phyloP scores from a whole-genome alignment of 1,140 invertebrate genomes.

The Episyrphus balteatus region DNA sequence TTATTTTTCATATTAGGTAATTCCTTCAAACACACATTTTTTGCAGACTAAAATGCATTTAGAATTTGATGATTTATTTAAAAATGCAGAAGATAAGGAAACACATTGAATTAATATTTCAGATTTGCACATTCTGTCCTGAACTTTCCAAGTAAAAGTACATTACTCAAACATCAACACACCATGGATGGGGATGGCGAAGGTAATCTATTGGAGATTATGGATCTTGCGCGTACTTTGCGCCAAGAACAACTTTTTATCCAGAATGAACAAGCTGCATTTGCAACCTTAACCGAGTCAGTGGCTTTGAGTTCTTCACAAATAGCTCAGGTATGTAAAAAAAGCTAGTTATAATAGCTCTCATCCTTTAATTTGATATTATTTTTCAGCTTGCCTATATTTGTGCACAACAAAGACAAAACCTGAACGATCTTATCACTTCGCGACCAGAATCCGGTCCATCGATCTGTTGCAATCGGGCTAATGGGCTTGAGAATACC shows the following conservation, averaged over 20 bases:
- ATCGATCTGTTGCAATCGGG: conserved; percentile 60
- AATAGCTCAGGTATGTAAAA: conserved; percentile 26
- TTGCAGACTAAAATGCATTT: not conserved
- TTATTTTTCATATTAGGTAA: no score
- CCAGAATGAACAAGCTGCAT: conserved; percentile 31
- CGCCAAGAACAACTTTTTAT: conserved; percentile 35
- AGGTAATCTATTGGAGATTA: conserved; percentile 35
- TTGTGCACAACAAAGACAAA: conserved; percentile 74
- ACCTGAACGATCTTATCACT: conserved; percentile 69
- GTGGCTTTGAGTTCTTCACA: conserved; percentile 26
- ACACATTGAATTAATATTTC: no score
- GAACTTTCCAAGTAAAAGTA: not conserved
- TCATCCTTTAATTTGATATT: not conserved
- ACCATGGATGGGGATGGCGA: conserved; percentile 30
- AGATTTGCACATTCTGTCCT: not conserved
- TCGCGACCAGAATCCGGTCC: conserved; percentile 62
- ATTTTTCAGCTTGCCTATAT: conserved; percentile 68
- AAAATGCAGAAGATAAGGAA: no score
- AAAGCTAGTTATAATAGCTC: not conserved
- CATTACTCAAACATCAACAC: not conserved
- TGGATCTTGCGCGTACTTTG: conserved; percentile 33
- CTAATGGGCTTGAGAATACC: conserved; percentile 64
- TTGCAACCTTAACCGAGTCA: conserved; percentile 21
- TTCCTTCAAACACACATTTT: no score
- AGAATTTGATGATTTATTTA: not conserved